Conservation (phyloP, 2,797 vertebrate genomes). For the Trematomus bernacchii region DNA sequence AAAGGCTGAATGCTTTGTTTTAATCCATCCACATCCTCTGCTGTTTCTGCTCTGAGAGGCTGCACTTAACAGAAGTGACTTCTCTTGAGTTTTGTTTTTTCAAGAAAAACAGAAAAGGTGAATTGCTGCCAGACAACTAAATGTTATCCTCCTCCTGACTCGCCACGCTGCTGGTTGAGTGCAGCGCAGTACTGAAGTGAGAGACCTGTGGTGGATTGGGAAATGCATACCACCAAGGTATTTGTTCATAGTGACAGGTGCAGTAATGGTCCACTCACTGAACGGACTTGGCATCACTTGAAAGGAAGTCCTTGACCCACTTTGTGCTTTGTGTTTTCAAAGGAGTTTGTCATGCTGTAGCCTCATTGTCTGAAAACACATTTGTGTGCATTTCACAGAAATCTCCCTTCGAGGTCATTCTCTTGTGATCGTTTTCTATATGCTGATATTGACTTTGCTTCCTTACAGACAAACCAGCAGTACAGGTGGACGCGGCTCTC, state of each 20-base stretch:
- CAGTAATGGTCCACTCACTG: constrained; percentile 39
- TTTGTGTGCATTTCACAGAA: constrained; percentile 17
- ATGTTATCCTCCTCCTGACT: constrained; percentile 45
- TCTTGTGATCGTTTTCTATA: neutral
- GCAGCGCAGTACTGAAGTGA: constrained; percentile 1
- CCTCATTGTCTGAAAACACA: constrained; percentile 22
- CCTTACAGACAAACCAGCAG: constrained; percentile 83
- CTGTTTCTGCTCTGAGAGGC: constrained; percentile 15
- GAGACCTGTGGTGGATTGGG: constrained; percentile 1
- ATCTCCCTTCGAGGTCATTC: neutral
- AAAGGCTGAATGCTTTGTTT: constrained; percentile 18
- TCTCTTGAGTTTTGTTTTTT: constrained; percentile 50
- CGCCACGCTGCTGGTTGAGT: constrained; percentile 31
- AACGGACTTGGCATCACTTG: constrained; percentile 50
- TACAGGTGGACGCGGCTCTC: constrained; percentile 86
- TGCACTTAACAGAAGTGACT: constrained; percentile 34
- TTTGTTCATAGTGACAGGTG: constrained; percentile 53
- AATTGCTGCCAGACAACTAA: constrained; percentile 55
- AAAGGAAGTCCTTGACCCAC: constrained; percentile 77
- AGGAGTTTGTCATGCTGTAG: constrained; percentile 49
- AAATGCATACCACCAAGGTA: constrained; percentile 17
- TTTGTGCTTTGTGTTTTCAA: constrained; percentile 60
- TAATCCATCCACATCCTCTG: constrained; percentile 28
- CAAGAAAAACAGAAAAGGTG: constrained; percentile 33
- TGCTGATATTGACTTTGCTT: constrained; percentile 44